Base-by-base conservation (phyloP, 2,113 vertebrate species). In the Eudyptes chrysolophus region DNA sequence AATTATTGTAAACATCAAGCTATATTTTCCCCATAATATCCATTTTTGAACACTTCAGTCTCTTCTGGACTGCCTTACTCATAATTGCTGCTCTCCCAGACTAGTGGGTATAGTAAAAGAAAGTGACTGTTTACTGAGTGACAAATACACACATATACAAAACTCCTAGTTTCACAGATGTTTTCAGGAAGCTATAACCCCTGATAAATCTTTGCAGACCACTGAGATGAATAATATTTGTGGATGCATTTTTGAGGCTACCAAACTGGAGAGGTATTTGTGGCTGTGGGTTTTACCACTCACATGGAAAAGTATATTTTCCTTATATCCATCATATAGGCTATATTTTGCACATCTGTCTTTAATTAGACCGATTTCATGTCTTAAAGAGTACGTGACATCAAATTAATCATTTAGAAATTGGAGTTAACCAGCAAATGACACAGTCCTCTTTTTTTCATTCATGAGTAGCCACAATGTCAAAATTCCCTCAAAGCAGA, bases 211-310 rank as follows among this genome's bases (percentile, higher is more conserved):
- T 52, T 25, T 70, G 65, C 84, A 92, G 93, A 60, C 95, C 94
- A 77, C 81, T 65, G 64, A 76, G 95, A 94, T 85, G 87, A 90
- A 80, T 89, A 94, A 92, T 93, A 94, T 97, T 97, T 95, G 71
- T 36, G 84, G 78, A 29, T 51, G 27, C 81, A 97, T 97, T 97
- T 97, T 95, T 96, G 91, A 97, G 97, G 94, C 78, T 42, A 38
- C 60, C 62, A 36, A 10, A 9, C 54, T 44, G 69, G 79, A 89
- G 84, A 86, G 87, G 84, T 74, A 62, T 95, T 92, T 83, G 91
- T 76, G 94, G 87, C 80, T 84, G 89, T 1, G 61, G 94, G 80
- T 36, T 89, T 60, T 42, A 34, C 91, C 89, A 85, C 84, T 97
- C 89, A 57, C 75, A 83, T 16, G 70, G 84, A 76, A 52, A 89